Evolutionary conservation across 2,888 invertebrate species (phyloP), one percentile per base, ranked within the genome.

Genomic region (Ichneumoninae sp.): DNA sequence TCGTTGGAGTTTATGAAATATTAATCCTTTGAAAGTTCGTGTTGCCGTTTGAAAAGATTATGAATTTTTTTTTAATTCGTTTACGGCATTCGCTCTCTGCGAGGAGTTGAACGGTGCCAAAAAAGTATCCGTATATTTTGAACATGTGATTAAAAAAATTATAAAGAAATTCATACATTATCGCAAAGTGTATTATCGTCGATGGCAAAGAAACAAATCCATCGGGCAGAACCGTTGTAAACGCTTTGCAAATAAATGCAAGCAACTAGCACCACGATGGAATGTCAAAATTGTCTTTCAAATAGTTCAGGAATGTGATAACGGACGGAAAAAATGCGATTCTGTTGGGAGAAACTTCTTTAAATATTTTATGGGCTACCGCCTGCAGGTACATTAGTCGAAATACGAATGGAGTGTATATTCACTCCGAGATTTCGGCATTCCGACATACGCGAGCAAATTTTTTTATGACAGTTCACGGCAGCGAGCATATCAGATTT

Each of bases 341-440:
- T 16, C 19, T 13, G 19, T 33, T 78, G 22, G 57, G 54, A 63
- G 10, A 36, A 74, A 78, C 78, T 78, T 79, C 50, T 75, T 70
- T 66, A 60, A 81, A 82, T 79, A 78, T 82, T 85, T 82, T 3
- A 83, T 50, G n/a, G 36, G 10, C 19, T 47, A 71, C 47, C 19
- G 50, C 66, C 57, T 19, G 40, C 19, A 68, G 16, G 65, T 81
- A 70, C 70, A 82, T 85, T 82, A 79, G 66, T 71, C 54, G 74
- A 75, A 79, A 82, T 75, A 79, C 50, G 78, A 82, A 65, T 70
- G 85, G 74, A 82, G 82, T 81, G 81, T 63, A 74, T 84, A 78
- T 85, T 85, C 54, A 60, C 71, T 36, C 19, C n/a, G 69, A 81
- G 84, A 81, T 81, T 84, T 73, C 63, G 65, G 69, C 54, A 69